Base-by-base conservation (phyloP, 1,140 invertebrate genomes). In the Drosophila parabipectinata region DNA sequence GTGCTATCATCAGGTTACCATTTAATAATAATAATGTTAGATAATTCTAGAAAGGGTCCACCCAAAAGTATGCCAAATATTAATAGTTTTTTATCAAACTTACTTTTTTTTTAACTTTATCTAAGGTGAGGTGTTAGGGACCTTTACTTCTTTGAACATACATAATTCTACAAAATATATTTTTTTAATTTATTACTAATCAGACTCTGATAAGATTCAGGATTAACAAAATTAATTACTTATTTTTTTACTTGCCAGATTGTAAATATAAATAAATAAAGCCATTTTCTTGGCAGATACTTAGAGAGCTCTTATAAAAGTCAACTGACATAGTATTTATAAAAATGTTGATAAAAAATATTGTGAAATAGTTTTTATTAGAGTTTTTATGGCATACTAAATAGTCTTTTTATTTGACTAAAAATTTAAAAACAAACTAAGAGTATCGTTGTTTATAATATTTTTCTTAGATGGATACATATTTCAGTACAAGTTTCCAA, bases 1-100 rank as follows among this genome's bases (percentile, higher is more conserved):
- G 15, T 30, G 10, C 51, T 34, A 63, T 41, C 69, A 44, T 8
- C 14, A 12, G 28, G 51, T 63, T 63, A 48, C 30, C 55, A 60
- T 60, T 72, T 30, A 32, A 9, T 10, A 28, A 26, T 41, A 71
- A 60, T 47, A 37, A 1, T 21, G 21, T 28, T n/a, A 1, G 30
- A 15, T 30, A 28, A 8, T n/a, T 28, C 1, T 12, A 9, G 26
- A 28, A 28, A 28, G 26, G 5, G 5, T 28, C 26, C 59, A 26
- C 14, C 15, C 5, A 44, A 64, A 64, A 53, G 15, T 37, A 30
- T 50, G 58, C 12, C 15, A 6, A 50, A 50, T 9, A 21, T 8
- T 34, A 26, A 15, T 47, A 6, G 28, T 37, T 47, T 48, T 28
- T 57, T 47, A 28, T 57, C 0, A 10, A 10, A 4, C 0, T 37